Base-by-base conservation (phyloP, 1,140 invertebrate genomes). In the Plectrocnemia conspersa region DNA sequence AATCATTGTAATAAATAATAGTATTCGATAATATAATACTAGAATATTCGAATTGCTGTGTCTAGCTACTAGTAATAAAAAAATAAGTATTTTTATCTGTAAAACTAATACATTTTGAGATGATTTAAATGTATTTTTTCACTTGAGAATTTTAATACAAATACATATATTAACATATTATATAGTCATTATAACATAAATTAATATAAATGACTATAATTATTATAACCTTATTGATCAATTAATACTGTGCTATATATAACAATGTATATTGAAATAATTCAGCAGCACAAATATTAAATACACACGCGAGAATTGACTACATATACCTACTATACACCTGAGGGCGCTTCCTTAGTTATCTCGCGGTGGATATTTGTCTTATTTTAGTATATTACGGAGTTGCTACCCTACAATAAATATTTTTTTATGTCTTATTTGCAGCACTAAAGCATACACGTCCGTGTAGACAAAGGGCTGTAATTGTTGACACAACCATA, bases 371-470 rank as follows among this genome's bases (percentile, higher is more conserved):
- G 52, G 41, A 45, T 58, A 44, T 54, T 52, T 58, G 46, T 58
- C 36, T 58, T 58, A 23, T 38, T 47, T 48, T 49, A 61, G 54
- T 61, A 57, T 61, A 61, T 61, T 57, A 61, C 59, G 54, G 57
- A 61, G 52, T 38, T 35, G 55, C 55, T 61, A 48, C 55, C 49
- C 46, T 15, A 23, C 48, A 61, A 61, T 61, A 61, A 61, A 61
- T 61, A 61, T 57, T 50, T 61, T n/a, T 61, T 61, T 61, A 61
- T 61, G 59, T 61, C 54, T 57, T 61, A 52, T 61, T 61, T 56
- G 46, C 40, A 53, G 52, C 55, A 57, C 57, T 61, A 61, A 57
- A 61, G 55, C 59, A 61, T 57, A 61, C 57, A 61, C 52, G 52
- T 45, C 33, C 54, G 49, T 19, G 53, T 24, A 55, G 35, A 47